Evolutionary conservation across 2,797 vertebrate species (phyloP).

Genomic region (Cynodonichthys magdalenae): DNA sequence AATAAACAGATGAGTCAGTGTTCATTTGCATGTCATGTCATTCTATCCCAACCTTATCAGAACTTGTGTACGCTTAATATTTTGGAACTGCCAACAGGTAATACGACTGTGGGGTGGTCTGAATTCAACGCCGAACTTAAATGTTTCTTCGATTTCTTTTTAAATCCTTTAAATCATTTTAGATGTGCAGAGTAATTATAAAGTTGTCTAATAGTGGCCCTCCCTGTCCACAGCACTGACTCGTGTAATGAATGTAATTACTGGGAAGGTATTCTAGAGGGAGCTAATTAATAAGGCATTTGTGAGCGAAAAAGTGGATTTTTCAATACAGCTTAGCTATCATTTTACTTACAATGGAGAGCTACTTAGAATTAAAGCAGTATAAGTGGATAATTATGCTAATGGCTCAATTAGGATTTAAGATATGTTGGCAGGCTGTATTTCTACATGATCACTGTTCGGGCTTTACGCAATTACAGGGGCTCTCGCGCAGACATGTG

Average conservation of each 20-base stretch:
- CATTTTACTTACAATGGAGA: constrained; percentile 78
- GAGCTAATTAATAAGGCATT: constrained; percentile 84
- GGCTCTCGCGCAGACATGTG: constrained; percentile 51
- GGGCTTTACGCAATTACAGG: constrained; percentile 34
- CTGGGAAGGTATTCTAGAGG: constrained; percentile 78
- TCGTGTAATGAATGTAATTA: constrained; percentile 71
- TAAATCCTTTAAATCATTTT: constrained; percentile 27
- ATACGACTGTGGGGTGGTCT: constrained; percentile 14
- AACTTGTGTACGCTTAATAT: constrained; percentile 50
- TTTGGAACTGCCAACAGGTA: constrained; percentile 35
- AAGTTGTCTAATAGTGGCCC: constrained; percentile 57
- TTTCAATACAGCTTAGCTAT: constrained; percentile 75
- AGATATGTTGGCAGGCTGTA: constrained; percentile 73
- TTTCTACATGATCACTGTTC: constrained; percentile 59
- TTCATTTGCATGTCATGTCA: constrained; percentile 72
- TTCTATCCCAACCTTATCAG: constrained; percentile 55
- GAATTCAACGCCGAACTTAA: constrained; percentile 29
- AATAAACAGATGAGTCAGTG: constrained; percentile 85
- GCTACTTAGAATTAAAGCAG: constrained; percentile 77
- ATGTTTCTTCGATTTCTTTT: constrained; percentile 12
- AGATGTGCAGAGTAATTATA: constrained; percentile 50
- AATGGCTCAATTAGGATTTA: constrained; percentile 77
- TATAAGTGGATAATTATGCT: constrained; percentile 80
- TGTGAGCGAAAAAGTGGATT: constrained; percentile 72
- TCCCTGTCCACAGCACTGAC: constrained; percentile 30